phyloP scores from a whole-genome alignment of 2,113 vertebrate genomes.

The Apodemus speciosus region DNA sequence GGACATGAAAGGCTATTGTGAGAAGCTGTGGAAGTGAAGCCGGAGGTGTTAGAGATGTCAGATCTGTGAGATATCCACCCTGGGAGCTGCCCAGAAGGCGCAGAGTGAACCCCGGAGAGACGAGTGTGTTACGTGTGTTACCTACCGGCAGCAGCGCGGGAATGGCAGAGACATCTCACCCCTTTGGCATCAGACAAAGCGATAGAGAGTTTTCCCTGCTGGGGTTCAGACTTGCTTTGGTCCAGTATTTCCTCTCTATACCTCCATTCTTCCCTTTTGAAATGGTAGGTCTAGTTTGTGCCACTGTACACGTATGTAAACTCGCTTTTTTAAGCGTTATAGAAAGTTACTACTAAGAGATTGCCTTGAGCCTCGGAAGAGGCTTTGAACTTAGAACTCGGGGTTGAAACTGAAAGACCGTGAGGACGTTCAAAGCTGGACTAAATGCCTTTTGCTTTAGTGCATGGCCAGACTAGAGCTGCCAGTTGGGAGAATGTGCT shows the following conservation, averaged over 20 bases:
- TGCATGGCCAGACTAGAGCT: neutral
- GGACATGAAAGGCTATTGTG: neutral
- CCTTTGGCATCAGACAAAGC: neutral
- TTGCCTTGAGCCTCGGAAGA: neutral
- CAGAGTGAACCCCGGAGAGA: neutral
- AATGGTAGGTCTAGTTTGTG: neutral
- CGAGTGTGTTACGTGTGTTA: neutral
- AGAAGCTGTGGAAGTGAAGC: neutral
- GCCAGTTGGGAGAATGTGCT: neutral
- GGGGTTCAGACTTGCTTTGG: neutral
- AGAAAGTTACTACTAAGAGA: neutral
- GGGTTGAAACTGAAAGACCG: too few relatives aligned
- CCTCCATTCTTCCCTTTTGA: neutral
- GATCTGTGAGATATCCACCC: neutral
- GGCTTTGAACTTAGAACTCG: too few relatives aligned
- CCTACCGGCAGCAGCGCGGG: neutral
- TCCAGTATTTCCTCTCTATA: neutral
- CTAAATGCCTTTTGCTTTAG: neutral
- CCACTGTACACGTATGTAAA: neutral
- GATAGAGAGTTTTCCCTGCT: neutral
- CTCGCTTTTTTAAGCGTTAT: neutral
- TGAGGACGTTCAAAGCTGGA: neutral
- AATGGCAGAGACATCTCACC: neutral
- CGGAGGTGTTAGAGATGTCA: neutral
- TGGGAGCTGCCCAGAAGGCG: neutral